A percentile compares a stretch with the other conserved stretches of the same genome.
Conservation (phyloP, 2,888 invertebrate genomes). For the Baronia brevicornis region DNA sequence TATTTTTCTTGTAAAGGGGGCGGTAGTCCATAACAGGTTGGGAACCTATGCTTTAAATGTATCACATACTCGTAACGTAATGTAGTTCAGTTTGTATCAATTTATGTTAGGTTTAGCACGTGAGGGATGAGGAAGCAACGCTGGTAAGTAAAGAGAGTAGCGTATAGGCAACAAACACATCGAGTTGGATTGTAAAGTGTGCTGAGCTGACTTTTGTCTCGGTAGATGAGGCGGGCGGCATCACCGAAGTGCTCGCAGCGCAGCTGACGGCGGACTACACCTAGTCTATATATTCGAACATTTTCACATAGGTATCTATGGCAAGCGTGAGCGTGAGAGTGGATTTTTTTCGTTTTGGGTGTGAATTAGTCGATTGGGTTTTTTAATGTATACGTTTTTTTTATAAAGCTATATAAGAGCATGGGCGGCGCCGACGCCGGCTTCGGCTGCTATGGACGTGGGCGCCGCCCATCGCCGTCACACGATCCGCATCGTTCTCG, state of each 20-base stretch:
- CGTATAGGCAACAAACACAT: slow-evolving; percentile 22
- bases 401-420: slow-evolving; percentile 64
- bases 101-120: slow-evolving; percentile 6
- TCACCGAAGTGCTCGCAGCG: slow-evolving; percentile 62
- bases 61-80: too few relatives aligned
- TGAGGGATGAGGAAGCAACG: slow-evolving; percentile 8
- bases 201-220: slow-evolving; percentile 73
- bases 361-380: slow-evolving; percentile 76
- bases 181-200: slow-evolving; percentile 29
- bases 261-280: slow-evolving; percentile 67
- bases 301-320: slow-evolving; percentile 76
- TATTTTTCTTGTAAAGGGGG: too few relatives aligned
- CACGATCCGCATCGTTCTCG: slow-evolving; percentile 67
- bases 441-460: slow-evolving; percentile 30
- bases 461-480: slow-evolving; percentile 65
- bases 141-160: slow-evolving; percentile 27
- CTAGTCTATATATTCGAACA: slow-evolving; percentile 72
- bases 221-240: slow-evolving; percentile 73
- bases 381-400: slow-evolving; percentile 75
- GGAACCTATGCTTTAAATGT: too few relatives aligned
- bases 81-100: too few relatives aligned
- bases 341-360: slow-evolving; percentile 75
- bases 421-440: slow-evolving; percentile 61
- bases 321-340: slow-evolving; percentile 77
- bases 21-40: too few relatives aligned